phyloP scores from a whole-genome alignment of 1,140 invertebrate genomes.

The Cotesia typhae region DNA sequence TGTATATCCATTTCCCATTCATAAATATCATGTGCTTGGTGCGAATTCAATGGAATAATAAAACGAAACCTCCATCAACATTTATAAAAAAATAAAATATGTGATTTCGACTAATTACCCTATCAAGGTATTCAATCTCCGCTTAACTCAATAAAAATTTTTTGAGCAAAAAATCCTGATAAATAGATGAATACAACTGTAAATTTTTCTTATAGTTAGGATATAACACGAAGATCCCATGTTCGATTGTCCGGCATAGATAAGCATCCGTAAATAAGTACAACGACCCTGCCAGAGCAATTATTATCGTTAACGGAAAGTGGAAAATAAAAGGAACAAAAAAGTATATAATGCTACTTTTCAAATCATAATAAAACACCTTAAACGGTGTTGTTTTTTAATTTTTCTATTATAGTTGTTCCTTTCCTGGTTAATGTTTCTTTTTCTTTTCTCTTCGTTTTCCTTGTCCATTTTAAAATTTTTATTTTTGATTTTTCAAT shows the following conservation, averaged over 20 bases:
- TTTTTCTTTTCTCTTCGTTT: too few species aligned
- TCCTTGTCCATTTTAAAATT: not conserved
- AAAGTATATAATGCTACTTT: conserved; percentile 30
- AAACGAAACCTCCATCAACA: too few species aligned
- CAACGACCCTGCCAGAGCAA: conserved; percentile 45
- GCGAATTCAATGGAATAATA: too few species aligned
- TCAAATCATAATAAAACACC: not conserved
- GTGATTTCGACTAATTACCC: too few species aligned
- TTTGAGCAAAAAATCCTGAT: conserved; percentile 1
- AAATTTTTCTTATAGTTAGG: conserved; percentile 1
- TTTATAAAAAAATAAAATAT: too few species aligned
- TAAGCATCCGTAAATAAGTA: conserved; percentile 31
- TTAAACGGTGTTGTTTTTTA: too few species aligned
- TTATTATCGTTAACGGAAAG: conserved; percentile 52
- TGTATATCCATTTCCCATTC: too few species aligned
- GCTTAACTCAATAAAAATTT: too few species aligned
- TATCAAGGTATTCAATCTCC: too few species aligned
- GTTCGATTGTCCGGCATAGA: conserved; percentile 41
- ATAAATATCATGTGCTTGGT: too few species aligned
- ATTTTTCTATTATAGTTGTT: too few species aligned
- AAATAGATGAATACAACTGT: not conserved
- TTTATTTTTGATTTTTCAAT: not conserved
- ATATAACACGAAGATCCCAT: conserved; percentile 37
- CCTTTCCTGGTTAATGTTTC: too few species aligned
- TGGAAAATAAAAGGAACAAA: conserved; percentile 37